phyloP scores from a whole-genome alignment of 2,113 vertebrate genomes.

The Onychostoma macrolepis region DNA sequence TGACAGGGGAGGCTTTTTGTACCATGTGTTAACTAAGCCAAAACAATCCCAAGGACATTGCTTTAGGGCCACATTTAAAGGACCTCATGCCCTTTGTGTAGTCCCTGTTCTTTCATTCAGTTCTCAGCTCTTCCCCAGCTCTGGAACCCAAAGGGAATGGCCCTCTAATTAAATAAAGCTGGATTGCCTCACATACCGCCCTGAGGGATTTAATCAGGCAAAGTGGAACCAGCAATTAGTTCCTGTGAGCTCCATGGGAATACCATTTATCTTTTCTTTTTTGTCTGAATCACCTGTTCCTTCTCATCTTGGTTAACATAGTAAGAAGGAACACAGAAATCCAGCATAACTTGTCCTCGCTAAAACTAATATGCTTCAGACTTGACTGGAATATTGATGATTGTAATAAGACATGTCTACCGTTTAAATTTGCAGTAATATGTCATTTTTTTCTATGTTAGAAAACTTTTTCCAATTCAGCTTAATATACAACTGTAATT shows the following conservation, averaged over 20 bases:
- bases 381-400: not conserved
- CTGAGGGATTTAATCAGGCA: conserved; percentile 61
- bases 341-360: conserved; percentile 15
- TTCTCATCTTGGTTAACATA: conserved; percentile 32
- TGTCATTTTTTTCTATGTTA: not conserved
- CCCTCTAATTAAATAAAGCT: conserved; percentile 58
- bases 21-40: conserved; percentile 40
- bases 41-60: conserved; percentile 33
- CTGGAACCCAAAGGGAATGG: conserved; percentile 46
- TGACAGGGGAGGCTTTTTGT: conserved; percentile 22
- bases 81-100: conserved; percentile 15
- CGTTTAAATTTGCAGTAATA: not conserved
- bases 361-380: not conserved
- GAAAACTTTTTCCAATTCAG: not conserved
- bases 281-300: conserved; percentile 40
- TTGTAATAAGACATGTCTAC: not conserved
- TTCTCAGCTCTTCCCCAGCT: conserved; percentile 26
- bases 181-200: conserved; percentile 42
- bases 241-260: conserved; percentile 38
- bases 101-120: conserved; percentile 38
- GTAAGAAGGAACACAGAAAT: conserved; percentile 20
- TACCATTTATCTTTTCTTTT: conserved; percentile 5
- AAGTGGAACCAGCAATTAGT: conserved; percentile 58
- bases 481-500: not conserved
- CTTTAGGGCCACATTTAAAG: conserved; percentile 15